Conservation (phyloP, 2,797 vertebrate species). For the Sylvilagus floridanus region DNA sequence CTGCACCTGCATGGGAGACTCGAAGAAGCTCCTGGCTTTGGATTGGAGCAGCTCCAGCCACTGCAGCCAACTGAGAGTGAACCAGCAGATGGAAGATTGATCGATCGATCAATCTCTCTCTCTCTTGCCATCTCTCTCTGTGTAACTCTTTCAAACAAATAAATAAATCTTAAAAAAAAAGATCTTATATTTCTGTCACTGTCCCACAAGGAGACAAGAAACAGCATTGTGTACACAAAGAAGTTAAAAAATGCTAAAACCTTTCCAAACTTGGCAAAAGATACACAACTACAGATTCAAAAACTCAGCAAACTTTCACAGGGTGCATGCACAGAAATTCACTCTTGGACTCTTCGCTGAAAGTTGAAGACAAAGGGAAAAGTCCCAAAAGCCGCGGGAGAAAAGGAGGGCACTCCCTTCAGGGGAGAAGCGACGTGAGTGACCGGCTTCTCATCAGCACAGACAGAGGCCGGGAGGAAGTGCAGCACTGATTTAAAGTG, state of each 20-base stretch:
- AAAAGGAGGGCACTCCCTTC: too few species aligned
- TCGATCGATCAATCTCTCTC: too few species aligned
- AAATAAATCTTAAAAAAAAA: too few species aligned
- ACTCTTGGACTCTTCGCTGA: neutral
- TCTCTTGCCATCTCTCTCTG: too few species aligned
- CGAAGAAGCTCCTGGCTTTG: too few species aligned
- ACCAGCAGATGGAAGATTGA: too few species aligned
- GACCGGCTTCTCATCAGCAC: neutral
- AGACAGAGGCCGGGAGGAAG: accelerated
- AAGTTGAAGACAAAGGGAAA: neutral
- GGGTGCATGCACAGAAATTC: neutral
- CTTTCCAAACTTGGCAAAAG: neutral
- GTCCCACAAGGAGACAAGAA: neutral
- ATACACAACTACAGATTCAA: neutral
- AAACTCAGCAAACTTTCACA: neutral
- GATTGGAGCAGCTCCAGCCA: too few species aligned
- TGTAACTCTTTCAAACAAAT: too few species aligned
- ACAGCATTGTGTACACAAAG: neutral
- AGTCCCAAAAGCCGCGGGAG: neutral
- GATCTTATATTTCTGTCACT: too few species aligned
- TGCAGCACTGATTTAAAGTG: accelerated
- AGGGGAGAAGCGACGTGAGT: neutral
- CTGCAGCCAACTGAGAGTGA: too few species aligned
- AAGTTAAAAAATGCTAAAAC: neutral
- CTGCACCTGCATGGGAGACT: too few species aligned